Evolutionary conservation across 2,888 invertebrate genomes (phyloP).

Genomic region (Cyrtodaria siliqua): DNA sequence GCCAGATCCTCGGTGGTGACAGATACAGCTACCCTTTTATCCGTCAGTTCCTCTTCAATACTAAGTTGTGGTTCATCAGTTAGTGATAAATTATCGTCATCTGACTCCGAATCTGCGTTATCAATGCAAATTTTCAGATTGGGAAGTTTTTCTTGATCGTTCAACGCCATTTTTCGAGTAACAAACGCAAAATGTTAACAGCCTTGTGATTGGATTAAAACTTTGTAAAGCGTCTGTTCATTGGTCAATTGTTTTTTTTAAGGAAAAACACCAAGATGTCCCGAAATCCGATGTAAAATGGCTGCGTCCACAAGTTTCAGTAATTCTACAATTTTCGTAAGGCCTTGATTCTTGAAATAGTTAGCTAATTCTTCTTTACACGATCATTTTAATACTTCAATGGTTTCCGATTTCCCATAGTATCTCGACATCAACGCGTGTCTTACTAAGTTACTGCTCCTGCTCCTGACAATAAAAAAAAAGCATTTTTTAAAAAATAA

Average conservation of each 20-base stretch:
- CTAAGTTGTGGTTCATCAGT: slow-evolving; percentile 62
- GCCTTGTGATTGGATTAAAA: not conserved
- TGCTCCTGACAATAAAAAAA: too few relatives aligned
- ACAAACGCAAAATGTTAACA: not conserved
- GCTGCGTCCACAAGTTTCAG: not conserved
- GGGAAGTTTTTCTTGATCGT: slow-evolving; percentile 71
- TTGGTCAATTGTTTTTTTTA: not conserved
- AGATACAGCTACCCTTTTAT: slow-evolving; percentile 36
- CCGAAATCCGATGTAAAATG: not conserved
- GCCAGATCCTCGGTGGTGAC: slow-evolving; percentile 1
- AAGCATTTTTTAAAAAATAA: too few relatives aligned
- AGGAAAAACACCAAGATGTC: not conserved
- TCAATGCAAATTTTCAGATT: slow-evolving; percentile 83
- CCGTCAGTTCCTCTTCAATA: slow-evolving; percentile 59
- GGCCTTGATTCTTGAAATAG: too few relatives aligned
- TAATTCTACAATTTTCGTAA: not conserved
- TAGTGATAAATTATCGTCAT: slow-evolving; percentile 61
- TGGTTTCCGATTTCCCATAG: too few relatives aligned
- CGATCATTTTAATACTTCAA: too few relatives aligned
- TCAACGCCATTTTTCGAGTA: slow-evolving; percentile 68
- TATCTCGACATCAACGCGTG: too few relatives aligned
- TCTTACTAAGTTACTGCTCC: too few relatives aligned
- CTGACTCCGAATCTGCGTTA: slow-evolving; percentile 75
- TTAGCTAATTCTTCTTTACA: too few relatives aligned
- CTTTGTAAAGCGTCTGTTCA: not conserved